Conservation (phyloP, 1,140 invertebrate genomes). For the Saccostrea cuccullata region DNA sequence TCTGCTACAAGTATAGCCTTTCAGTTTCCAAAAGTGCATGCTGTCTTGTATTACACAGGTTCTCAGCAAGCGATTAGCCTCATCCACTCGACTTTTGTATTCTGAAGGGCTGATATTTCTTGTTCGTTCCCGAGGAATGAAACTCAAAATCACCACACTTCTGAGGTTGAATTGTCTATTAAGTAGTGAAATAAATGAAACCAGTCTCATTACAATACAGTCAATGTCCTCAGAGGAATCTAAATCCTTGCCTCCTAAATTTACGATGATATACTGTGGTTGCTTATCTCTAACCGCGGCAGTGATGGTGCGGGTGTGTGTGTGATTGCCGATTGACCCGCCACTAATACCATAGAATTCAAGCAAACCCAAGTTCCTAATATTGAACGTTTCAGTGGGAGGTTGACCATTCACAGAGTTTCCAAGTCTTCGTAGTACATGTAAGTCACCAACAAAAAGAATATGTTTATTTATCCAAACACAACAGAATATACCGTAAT, state of each 20-base stretch:
- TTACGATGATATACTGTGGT: neutral
- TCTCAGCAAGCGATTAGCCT: too few species aligned
- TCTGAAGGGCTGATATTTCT: too few species aligned
- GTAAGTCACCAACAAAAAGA: neutral
- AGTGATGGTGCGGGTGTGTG: slow-evolving; percentile 7
- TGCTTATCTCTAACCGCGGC: neutral
- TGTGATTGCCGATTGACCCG: neutral
- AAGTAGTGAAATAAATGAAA: neutral
- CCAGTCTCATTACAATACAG: neutral
- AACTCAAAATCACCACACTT: too few species aligned
- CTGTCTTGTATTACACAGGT: neutral
- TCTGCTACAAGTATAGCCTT: neutral
- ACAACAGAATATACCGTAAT: too few species aligned
- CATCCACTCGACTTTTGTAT: too few species aligned
- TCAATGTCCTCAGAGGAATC: neutral
- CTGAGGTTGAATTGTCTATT: neutral
- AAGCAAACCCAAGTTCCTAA: neutral
- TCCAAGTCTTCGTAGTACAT: neutral
- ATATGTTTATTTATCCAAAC: too few species aligned
- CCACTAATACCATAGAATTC: neutral
- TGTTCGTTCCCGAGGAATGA: too few species aligned
- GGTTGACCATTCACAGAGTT: neutral
- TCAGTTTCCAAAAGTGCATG: neutral
- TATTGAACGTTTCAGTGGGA: neutral
- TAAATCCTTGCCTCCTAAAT: neutral